A percentile compares a stretch with the other conserved stretches of the same genome.
phyloP scores from a whole-genome alignment of 1,140 invertebrate genomes.

The Agrilus planipennis region DNA sequence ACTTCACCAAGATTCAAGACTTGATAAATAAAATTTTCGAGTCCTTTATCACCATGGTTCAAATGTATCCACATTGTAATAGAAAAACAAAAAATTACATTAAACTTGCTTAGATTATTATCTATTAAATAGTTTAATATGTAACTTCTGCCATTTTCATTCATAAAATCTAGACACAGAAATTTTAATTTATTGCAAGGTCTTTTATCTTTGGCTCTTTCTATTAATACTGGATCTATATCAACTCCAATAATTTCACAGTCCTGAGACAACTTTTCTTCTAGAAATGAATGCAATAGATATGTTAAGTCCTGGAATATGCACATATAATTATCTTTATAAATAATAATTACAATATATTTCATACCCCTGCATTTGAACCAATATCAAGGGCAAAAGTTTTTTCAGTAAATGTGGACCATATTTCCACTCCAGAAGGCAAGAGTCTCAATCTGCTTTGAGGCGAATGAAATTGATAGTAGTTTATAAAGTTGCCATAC shows the following conservation, averaged over 20 bases:
- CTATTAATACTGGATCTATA: conserved; percentile 56
- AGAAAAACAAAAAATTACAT: conserved; percentile 66
- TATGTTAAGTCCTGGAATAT: conserved; percentile 46
- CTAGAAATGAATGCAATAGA: conserved; percentile 43
- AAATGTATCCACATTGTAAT: conserved; percentile 82
- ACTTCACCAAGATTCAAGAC: conserved; percentile 41
- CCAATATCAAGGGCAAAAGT: conserved; percentile 60
- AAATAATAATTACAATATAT: background rate
- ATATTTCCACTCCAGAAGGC: conserved; percentile 46
- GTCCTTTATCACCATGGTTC: conserved; percentile 62
- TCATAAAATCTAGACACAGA: conserved; percentile 48
- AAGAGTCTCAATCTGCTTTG: conserved; percentile 51
- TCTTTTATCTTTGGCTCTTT: conserved; percentile 47
- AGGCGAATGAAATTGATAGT: conserved; percentile 67
- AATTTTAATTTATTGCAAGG: conserved; percentile 40
- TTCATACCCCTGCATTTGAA: conserved; percentile 60
- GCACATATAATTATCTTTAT: background rate
- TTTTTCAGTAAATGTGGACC: conserved; percentile 33
- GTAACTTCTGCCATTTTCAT: conserved; percentile 27
- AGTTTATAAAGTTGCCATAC: conserved; percentile 76
- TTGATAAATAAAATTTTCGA: conserved; percentile 45
- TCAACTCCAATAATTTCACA: conserved; percentile 57
- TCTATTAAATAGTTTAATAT: conserved; percentile 37
- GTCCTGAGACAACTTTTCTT: conserved; percentile 29
- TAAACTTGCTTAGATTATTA: conserved; percentile 42